Base-by-base conservation (phyloP, 2,888 invertebrate species). In the Dynastes maya region DNA sequence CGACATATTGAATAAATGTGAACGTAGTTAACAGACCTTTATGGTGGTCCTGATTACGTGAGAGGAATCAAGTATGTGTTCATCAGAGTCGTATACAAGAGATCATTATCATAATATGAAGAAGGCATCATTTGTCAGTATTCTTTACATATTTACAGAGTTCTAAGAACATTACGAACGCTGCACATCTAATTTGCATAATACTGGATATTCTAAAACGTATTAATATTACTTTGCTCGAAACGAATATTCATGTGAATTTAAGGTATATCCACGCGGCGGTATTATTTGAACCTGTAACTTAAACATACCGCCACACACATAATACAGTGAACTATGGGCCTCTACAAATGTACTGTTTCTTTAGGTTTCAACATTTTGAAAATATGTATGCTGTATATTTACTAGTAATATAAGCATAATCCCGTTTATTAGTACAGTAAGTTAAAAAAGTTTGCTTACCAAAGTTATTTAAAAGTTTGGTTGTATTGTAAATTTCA, bases 21-120 rank as follows among this genome's bases (percentile, higher is more conserved):
- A 40, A 16, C 58, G 32, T 72, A 72, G 72, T 72, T 72, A 72
- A 72, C 72, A 45, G 72, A n/a, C 72, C 55, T 40, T 72, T 72
- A 58, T 58, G 72, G 72, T 72, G 72, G 72, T 72, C 72, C 58
- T 72, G 72, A 72, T 72, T 72, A 72, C 72, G 72, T 72, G 72
- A 72, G 55, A 58, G 6, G 58, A 72, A 72, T 72, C 72, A 72
- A 72, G 72, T 72, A 40, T 40, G 72, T 11, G 3, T 22, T 4
- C 40, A 40, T 16, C 58, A 32, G 37, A 55, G 55, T 67, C 16
- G 45, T 45, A 67, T 45, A 37, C 27, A 29, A 55, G 32, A 58
- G 71, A 71, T 71, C 53, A 71, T 71, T 71, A 71, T 55, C 71
- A 71, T 71, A 71, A 71, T 71, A 71, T 71, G 71, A 71, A 71